Percentiles rank a stretch among this genome's conserved stretches.
Evolutionary conservation across 2,888 invertebrate species (phyloP).

Genomic region (Noctuana brunneofusca): DNA sequence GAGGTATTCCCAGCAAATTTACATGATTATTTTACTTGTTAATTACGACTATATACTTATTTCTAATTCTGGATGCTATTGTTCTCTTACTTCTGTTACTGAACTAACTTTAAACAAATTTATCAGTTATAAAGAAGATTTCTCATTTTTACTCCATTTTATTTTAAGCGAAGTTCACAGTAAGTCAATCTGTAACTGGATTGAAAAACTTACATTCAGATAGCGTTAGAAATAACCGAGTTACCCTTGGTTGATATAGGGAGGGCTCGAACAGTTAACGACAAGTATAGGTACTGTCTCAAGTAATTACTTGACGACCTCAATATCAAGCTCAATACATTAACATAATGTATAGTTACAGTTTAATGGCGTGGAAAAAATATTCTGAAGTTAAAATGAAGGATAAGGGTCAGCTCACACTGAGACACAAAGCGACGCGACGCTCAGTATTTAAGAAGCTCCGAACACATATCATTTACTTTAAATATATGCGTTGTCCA

Average conservation of each 20-base stretch:
- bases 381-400: constrained; percentile 4
- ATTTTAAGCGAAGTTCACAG: neutral
- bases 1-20: too few relatives aligned
- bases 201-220: constrained; percentile 13
- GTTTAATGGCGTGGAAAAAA: constrained; percentile 16
- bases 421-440: neutral
- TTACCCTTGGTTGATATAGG: constrained; percentile 29
- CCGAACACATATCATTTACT: too few relatives aligned
- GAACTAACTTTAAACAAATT: too few relatives aligned
- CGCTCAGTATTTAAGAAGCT: neutral
- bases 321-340: constrained; percentile 21
- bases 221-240: constrained; percentile 20
- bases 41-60: too few relatives aligned
- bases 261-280: constrained; percentile 4
- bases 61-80: too few relatives aligned
- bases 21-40: too few relatives aligned
- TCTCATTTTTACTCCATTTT: neutral
- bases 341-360: constrained; percentile 20
- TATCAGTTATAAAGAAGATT: too few relatives aligned
- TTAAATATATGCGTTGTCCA: too few relatives aligned
- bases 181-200: neutral
- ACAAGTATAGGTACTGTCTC: constrained; percentile 5
- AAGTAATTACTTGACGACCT: constrained; percentile 29
- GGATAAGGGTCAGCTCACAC: neutral
- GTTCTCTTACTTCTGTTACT: too few relatives aligned